A percentile compares a stretch with the other conserved stretches of the same genome.
Conservation (phyloP, 1,140 invertebrate species). For the Trinorchestia longiramus region DNA sequence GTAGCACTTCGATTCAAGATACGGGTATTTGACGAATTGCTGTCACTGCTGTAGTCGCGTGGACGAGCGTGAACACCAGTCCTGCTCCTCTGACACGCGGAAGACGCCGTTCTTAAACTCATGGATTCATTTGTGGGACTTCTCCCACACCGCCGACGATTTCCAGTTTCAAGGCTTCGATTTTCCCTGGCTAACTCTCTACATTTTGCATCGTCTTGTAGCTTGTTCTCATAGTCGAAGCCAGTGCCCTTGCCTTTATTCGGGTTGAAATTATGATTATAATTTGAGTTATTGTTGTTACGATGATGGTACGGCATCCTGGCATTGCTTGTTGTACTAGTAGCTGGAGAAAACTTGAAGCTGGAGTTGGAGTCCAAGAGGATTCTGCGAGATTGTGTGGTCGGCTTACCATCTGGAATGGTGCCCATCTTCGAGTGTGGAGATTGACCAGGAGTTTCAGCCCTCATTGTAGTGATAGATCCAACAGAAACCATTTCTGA, state of each 20-base stretch:
- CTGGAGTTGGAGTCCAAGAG: neutral
- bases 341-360: neutral
- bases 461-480: neutral
- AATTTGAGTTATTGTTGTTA: neutral
- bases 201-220: neutral
- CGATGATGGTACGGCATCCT: neutral
- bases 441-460: neutral
- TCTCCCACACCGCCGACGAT: conserved; percentile 20
- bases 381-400: neutral
- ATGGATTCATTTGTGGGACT: conserved; percentile 23
- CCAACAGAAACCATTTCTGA: neutral
- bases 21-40: neutral
- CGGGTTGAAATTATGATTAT: neutral
- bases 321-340: neutral
- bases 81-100: neutral
- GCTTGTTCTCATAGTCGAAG: conserved; percentile 15
- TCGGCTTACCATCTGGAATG: neutral
- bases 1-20: neutral
- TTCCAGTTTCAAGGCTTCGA: neutral
- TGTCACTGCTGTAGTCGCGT: conserved; percentile 27
- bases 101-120: neutral
- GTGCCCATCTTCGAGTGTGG: neutral
- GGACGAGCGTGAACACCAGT: neutral
- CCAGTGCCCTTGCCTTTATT: neutral
- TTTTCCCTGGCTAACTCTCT: conserved; percentile 23